These are phyloP conservation scores for Chloropsis hardwickii DNA, from an alignment of 2,113 vertebrate genomes.

Conservation along the genomic window DNA sequence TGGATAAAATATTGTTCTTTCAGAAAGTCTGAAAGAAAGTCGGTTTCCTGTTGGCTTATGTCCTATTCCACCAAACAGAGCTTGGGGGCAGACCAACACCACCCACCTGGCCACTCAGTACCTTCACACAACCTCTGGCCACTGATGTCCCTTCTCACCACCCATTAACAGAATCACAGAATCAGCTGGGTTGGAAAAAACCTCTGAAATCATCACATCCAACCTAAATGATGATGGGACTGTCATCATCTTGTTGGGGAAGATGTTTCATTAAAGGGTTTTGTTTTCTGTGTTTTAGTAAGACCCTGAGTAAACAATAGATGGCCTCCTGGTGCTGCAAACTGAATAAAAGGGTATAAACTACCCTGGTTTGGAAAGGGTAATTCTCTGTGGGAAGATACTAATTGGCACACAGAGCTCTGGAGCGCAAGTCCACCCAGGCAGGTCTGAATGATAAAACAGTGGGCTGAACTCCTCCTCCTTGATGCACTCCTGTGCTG, in stretches of 20 bases:
- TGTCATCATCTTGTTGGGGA: background rate
- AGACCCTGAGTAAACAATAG: background rate
- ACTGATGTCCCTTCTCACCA: background rate
- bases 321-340: background rate
- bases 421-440: background rate
- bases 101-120: background rate
- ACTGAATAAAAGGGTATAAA: background rate
- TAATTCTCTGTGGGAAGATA: background rate
- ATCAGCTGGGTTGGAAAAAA: background rate
- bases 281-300: background rate
- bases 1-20: background rate
- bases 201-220: background rate
- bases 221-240: background rate
- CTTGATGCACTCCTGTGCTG: background rate
- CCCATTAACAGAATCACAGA: rapidly evolving
- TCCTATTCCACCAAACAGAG: background rate
- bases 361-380: background rate
- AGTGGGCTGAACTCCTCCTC: background rate
- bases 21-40: background rate
- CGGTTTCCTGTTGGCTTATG: background rate
- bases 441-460: background rate
- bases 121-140: background rate
- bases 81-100: background rate
- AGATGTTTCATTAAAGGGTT: background rate
- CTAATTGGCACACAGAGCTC: background rate